Evolutionary conservation across 2,888 invertebrate species (phyloP), one percentile per base, ranked within the genome.

Genomic region (Chalcis sispes): DNA sequence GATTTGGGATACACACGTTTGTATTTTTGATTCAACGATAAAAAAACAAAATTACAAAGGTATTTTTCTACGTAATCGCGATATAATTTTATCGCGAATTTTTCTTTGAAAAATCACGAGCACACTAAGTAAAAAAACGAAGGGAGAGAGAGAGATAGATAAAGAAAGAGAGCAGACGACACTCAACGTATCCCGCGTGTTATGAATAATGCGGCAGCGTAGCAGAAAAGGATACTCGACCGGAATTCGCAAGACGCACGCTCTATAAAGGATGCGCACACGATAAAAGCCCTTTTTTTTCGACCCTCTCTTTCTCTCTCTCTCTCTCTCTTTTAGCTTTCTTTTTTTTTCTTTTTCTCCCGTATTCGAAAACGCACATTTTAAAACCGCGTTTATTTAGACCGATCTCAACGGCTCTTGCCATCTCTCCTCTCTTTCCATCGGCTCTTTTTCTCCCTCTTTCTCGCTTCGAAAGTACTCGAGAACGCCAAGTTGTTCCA

Each of bases 211-310:
- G 13, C 10, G 25, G 13, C 13, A 25, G 52, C 25, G 25, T 52
- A 25, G 25, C 25, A 52, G 50, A 50, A 50, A 52, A 52, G 13
- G 52, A 52, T 13, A 52, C 52, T 52, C 52, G 52, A 52, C 52
- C 52, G 20, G 10, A 7, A 48, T 32, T 64, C 20, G 20, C 15
- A 15, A 15, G n/a, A 42, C n/a, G 36, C 25, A 13, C n/a, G 42
- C 42, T 32, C 32, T 5, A 2, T 42, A 15, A 42, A 15, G 15
- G 42, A 10, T 15, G 42, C 42, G 15, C 42, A 15, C 8, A n/a
- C n/a, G n/a, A 15, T 42, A 10, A 42, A 42, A 42, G 15, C 42
- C 15, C 13, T 42, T 42, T 42, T 42, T 15, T 8, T 8, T 42
- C 15, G 13, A 42, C 7, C 13, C 15, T 42, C 15, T 42, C 42